phyloP scores from a whole-genome alignment of 2,888 invertebrate species.

The Mimachlamys varia region DNA sequence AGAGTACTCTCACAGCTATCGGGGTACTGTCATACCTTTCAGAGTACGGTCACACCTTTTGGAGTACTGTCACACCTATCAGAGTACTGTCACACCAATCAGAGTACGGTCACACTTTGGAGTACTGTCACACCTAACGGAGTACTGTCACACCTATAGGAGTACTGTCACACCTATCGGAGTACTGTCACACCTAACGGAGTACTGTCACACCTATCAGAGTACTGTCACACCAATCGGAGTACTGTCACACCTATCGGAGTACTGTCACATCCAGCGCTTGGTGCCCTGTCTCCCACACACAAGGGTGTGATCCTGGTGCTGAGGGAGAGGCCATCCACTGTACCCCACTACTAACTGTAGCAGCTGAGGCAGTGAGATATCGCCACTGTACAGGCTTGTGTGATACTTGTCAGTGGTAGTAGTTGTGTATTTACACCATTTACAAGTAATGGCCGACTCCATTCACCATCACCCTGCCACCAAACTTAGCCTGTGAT shows the following conservation, averaged over 20 bases:
- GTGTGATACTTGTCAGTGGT: conserved; percentile 2
- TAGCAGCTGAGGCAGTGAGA: neutral
- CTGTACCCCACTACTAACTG: neutral
- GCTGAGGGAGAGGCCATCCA: neutral
- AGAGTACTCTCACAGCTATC: too few species aligned
- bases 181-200: neutral
- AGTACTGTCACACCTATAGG: neutral
- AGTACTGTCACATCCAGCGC: neutral
- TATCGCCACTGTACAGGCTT: neutral
- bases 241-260: neutral
- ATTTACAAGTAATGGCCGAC: neutral
- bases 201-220: neutral
- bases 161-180: neutral
- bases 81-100: neutral
- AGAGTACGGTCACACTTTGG: too few species aligned
- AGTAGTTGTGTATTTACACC: neutral
- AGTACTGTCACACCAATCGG: neutral
- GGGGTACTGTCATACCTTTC: too few species aligned
- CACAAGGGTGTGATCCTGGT: neutral
- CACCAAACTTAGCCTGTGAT: conserved; percentile 24
- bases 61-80: neutral
- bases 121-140: neutral
- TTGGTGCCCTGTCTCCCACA: neutral
- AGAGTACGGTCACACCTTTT: neutral
- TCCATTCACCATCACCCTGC: neutral